These are phyloP conservation scores for Manacus vitellinus DNA, from an alignment of 2,113 vertebrate genomes.

Conservation along the genomic window DNA sequence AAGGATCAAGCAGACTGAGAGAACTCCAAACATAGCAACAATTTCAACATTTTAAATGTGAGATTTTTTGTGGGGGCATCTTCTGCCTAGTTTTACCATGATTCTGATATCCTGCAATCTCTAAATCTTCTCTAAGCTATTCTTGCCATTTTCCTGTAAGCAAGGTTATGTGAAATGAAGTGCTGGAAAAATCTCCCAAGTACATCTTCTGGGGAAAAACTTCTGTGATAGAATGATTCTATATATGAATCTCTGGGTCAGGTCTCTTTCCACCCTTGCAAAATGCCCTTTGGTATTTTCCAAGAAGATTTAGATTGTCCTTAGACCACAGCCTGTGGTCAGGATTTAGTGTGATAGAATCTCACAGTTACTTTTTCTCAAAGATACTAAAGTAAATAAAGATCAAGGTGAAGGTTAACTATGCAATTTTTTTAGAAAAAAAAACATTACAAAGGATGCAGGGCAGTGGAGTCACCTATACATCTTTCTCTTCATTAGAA, in stretches of 20 bases:
- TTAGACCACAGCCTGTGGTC: background rate
- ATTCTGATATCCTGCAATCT: background rate
- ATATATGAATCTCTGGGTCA: background rate
- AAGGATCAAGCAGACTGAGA: background rate
- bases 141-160: background rate
- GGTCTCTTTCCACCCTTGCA: background rate
- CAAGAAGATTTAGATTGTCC: background rate
- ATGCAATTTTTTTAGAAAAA: background rate
- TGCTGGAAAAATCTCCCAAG: background rate
- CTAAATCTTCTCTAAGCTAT: background rate
- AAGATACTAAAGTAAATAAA: background rate
- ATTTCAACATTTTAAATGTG: background rate
- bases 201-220: background rate
- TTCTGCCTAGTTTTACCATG: background rate
- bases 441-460: background rate
- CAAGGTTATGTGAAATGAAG: background rate
- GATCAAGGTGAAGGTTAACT: background rate
- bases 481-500: background rate
- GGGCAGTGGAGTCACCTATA: background rate
- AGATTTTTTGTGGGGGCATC: background rate
- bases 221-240: background rate
- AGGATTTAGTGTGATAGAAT: background rate
- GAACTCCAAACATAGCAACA: background rate
- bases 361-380: background rate
- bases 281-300: background rate